Base-by-base conservation (phyloP, 2,797 vertebrate genomes). In the Smutsia temminckii region DNA sequence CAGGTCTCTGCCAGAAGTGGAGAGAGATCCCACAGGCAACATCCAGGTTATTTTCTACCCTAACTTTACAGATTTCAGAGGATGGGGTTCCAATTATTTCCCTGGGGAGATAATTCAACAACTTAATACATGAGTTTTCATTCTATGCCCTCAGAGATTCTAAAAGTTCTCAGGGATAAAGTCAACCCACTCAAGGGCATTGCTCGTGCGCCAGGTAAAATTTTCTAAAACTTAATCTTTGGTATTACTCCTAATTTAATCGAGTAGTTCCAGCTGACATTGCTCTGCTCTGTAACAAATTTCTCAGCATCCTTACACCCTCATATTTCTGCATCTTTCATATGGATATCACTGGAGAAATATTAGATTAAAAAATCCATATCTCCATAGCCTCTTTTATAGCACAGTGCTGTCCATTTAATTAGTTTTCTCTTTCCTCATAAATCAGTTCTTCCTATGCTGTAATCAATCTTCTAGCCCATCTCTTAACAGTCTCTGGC, bases 341-440 rank as follows among this genome's bases (percentile, higher is more conserved):
- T 46, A 75, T 3, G 42, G 61, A 72, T 74, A 87, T 49, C 20
- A 66, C 1, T 49, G 64, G 37, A 91, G 27, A 83, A 96, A 75
- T 12, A 85, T 10, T n/a, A 94, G 79, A 92, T 51, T 75, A 89
- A 81, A 89, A 81, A 57, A 94, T 32, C 69, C 81, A 37, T 32
- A 64, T 71, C 55, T 78, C 66, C 53, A 69, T 3, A 75, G 79
- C 37, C 63, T 83, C 63, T 74, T 89, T 94, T 92, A 88, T 20
- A 92, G 93, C 89, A 74, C 2, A 87, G 80, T 40, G 46, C 72
- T 79, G 61, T 49, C 79, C 27, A 75, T 78, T 93, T 96, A 95
- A 92, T 97, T 80, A 95, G 87, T 95, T 93, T 86, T 91, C 85
- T 92, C 64, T 89, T 59, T 95, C 46, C 75, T 85, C 81, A 93